These are phyloP conservation scores for Odontocerum albicorne DNA, from an alignment of 2,888 invertebrate genomes.

Conservation along the genomic window DNA sequence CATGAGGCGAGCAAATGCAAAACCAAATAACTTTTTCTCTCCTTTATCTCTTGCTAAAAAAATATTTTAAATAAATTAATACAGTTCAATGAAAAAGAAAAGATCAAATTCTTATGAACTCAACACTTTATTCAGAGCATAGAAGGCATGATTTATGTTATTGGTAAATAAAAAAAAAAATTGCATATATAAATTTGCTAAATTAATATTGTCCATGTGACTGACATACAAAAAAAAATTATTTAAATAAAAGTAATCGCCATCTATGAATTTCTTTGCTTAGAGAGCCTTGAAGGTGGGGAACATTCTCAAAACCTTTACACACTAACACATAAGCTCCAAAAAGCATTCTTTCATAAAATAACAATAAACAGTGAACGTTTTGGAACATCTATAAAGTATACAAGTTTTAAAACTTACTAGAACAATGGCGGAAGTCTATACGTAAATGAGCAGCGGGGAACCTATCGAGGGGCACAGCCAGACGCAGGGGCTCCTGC, in stretches of 20 bases:
- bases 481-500: slow-evolving; percentile 85
- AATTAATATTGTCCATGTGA: no score
- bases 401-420: slow-evolving; percentile 69
- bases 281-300: not conserved
- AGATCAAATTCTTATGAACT: no score
- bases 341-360: slow-evolving; percentile 11
- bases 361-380: not conserved
- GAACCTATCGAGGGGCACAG: slow-evolving; percentile 90
- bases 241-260: not conserved
- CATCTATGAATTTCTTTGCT: not conserved
- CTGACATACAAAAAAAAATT: slow-evolving; percentile 5
- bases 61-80: no score
- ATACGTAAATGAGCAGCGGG: slow-evolving; percentile 89
- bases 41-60: slow-evolving; percentile 81
- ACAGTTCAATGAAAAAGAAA: no score
- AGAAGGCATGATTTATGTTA: no score
- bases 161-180: no score
- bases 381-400: not conserved
- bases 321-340: no score
- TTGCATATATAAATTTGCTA: no score
- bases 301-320: not conserved
- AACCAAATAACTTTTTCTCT: slow-evolving; percentile 89
- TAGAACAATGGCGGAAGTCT: slow-evolving; percentile 92
- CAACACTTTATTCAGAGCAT: no score
- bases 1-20: slow-evolving; percentile 88